Evolutionary conservation across 2,888 invertebrate genomes (phyloP).

Genomic region (Caenorhabditis imperialis): DNA sequence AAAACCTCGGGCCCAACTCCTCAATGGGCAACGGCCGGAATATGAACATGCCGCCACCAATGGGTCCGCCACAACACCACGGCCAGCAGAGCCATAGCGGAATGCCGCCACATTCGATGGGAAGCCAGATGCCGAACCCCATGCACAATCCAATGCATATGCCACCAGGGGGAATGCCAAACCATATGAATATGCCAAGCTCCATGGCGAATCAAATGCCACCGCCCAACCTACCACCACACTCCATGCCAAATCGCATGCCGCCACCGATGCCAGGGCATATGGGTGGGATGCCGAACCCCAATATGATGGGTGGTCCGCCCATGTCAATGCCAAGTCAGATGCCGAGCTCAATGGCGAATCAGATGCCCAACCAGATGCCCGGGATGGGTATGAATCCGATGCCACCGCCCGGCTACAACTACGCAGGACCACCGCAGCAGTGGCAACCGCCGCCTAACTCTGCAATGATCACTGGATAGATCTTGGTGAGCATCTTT

Average conservation of each 20-base stretch:
- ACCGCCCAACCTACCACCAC: slow-evolving; percentile 32
- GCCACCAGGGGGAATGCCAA: slow-evolving; percentile 20
- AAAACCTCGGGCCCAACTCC: slow-evolving; percentile 26
- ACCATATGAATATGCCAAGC: slow-evolving; percentile 33
- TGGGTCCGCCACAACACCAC: slow-evolving; percentile 44
- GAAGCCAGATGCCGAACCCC: slow-evolving; percentile 28
- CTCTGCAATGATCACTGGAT: slow-evolving; percentile 65
- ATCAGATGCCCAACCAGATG: slow-evolving; percentile 37
- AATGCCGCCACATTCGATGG: slow-evolving; percentile 45
- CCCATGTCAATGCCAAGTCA: slow-evolving; percentile 43
- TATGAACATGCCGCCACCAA: slow-evolving; percentile 45
- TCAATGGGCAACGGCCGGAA: slow-evolving; percentile 54
- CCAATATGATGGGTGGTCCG: slow-evolving; percentile 27
- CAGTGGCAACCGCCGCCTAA: slow-evolving; percentile 59
- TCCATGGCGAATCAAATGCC: slow-evolving; percentile 45
- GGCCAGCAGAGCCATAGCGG: slow-evolving; percentile 22
- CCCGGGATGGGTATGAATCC: slow-evolving; percentile 36
- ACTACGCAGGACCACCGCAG: slow-evolving; percentile 32
- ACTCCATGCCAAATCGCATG: slow-evolving; percentile 42
- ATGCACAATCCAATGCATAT: slow-evolving; percentile 46
- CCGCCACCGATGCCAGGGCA: slow-evolving; percentile 38
- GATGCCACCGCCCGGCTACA: slow-evolving; percentile 45
- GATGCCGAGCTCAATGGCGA: slow-evolving; percentile 35
- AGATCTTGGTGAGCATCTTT: slow-evolving; percentile 13
- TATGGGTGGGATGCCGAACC: slow-evolving; percentile 41